phyloP scores from a whole-genome alignment of 2,888 invertebrate species.

The Dexiosoma caninum region DNA sequence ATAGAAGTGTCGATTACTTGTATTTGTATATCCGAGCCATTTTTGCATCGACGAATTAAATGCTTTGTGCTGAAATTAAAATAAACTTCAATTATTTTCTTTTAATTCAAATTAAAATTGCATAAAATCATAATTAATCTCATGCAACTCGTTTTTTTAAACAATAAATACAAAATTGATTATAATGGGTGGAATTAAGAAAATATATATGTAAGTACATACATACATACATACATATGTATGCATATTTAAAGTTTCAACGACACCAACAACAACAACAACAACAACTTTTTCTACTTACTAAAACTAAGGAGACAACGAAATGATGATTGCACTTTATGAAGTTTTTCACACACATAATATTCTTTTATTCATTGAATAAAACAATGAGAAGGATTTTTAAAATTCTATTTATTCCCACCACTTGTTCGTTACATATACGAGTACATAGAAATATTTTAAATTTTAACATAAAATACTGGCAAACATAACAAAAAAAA shows the following conservation, averaged over 20 bases:
- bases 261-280: slow-evolving; percentile 35
- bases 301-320: not conserved
- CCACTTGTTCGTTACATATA: slow-evolving; percentile 27
- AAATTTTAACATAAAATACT: slow-evolving; percentile 34
- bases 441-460: slow-evolving; percentile 45
- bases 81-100: slow-evolving; percentile 29
- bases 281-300: slow-evolving; percentile 33
- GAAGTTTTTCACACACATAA: not conserved
- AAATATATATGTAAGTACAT: not conserved
- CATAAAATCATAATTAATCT: too few relatives aligned
- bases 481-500: not conserved
- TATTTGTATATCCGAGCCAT: slow-evolving; percentile 72
- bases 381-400: slow-evolving; percentile 34
- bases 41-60: slow-evolving; percentile 74
- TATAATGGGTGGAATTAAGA: too few relatives aligned
- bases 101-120: too few relatives aligned
- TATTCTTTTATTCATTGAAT: slow-evolving; percentile 4
- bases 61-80: slow-evolving; percentile 73
- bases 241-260: too few relatives aligned
- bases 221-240: too few relatives aligned
- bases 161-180: too few relatives aligned
- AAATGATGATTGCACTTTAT: slow-evolving; percentile 43
- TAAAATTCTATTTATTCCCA: slow-evolving; percentile 48
- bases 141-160: too few relatives aligned
- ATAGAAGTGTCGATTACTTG: slow-evolving; percentile 64